These are phyloP conservation scores for Megastigmus dorsalis DNA, from an alignment of 2,888 invertebrate species.

Conservation along the genomic window DNA sequence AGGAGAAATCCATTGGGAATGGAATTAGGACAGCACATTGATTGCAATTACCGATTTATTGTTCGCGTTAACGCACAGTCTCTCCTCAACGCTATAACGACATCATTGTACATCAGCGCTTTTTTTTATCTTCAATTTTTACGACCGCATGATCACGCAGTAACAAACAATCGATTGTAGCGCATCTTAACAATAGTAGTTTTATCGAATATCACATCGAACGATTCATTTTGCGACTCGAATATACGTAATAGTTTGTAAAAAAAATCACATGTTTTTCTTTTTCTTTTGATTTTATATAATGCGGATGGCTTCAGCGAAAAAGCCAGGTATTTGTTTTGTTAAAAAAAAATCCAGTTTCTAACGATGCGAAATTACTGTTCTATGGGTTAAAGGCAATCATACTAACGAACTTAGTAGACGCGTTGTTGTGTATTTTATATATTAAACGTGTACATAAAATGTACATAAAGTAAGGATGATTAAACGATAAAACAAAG, in stretches of 20 bases:
- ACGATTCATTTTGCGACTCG: not conserved
- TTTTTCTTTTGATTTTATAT: not conserved
- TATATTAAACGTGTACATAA: not conserved
- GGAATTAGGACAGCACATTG: not conserved
- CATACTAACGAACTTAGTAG: not conserved
- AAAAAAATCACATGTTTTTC: too few species aligned
- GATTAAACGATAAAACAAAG: not conserved
- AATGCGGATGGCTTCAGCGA: not conserved
- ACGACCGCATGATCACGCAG: not conserved
- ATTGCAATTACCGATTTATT: constrained; percentile 19
- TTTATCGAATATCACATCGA: not conserved
- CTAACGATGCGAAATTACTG: not conserved
- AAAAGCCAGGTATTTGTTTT: not conserved
- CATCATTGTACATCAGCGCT: not conserved
- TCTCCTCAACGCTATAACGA: not conserved
- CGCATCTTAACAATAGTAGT: not conserved
- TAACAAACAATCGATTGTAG: constrained; percentile 1
- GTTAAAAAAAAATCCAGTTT: not conserved
- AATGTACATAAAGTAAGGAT: not conserved
- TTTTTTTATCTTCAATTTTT: constrained; percentile 11
- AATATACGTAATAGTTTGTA: too few species aligned
- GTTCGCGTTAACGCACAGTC: not conserved
- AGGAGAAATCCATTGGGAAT: not conserved
- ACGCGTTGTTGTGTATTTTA: not conserved
- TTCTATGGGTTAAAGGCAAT: not conserved